Evolutionary conservation across 2,113 vertebrate species (phyloP).

Genomic region (Thunnus maccoyii): DNA sequence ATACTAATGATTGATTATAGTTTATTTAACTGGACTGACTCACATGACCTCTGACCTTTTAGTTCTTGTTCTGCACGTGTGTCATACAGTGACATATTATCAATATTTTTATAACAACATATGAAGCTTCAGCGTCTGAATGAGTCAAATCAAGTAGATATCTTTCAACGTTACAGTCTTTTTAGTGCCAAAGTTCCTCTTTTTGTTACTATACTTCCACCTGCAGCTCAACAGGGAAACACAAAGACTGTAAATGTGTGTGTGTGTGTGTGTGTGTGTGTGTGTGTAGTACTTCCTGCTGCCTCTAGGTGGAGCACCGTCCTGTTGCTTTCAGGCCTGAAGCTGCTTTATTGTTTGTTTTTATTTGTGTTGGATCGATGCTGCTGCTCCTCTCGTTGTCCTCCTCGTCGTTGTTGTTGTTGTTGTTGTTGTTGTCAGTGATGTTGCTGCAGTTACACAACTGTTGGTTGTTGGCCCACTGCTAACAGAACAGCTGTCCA

Average conservation of each 20-base stretch:
- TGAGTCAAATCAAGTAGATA: too few species aligned
- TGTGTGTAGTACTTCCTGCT: background rate
- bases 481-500: conserved; percentile 74
- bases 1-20: background rate
- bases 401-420: background rate
- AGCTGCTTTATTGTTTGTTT: conserved; percentile 32
- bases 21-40: too few species aligned
- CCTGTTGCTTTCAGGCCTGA: background rate
- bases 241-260: too few species aligned
- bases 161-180: too few species aligned
- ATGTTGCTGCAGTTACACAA: conserved; percentile 64
- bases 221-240: too few species aligned
- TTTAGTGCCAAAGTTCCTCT: too few species aligned
- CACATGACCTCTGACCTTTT: too few species aligned
- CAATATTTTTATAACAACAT: too few species aligned
- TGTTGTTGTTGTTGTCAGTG: conserved; percentile 35
- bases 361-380: conserved; percentile 22
- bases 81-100: too few species aligned
- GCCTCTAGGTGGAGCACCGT: conserved; percentile 40
- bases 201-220: too few species aligned
- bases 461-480: conserved; percentile 69
- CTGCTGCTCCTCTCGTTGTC: background rate
- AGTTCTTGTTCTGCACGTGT: too few species aligned
- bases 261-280: conserved; percentile 2
- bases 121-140: too few species aligned